Base-by-base conservation (phyloP, 2,113 vertebrate genomes). In the Euleptes europaea region DNA sequence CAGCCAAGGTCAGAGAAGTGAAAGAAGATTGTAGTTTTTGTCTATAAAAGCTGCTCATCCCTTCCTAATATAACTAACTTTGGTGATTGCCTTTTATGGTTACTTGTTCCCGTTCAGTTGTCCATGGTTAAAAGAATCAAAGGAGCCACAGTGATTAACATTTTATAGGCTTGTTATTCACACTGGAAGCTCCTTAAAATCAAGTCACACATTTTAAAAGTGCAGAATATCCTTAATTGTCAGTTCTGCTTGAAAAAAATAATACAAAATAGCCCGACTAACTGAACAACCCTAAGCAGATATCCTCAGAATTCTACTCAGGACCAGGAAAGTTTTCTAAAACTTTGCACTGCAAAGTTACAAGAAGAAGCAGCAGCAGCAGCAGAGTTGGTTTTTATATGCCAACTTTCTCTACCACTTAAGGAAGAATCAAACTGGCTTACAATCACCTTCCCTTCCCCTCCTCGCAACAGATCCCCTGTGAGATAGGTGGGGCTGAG, bases 151-250 rank as follows among this genome's bases (percentile, higher is more conserved):
- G 92, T 96, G 95, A 96, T 95, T 97, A 96, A 93, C 90, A 92
- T 95, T 96, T 97, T 94, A 97, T 95, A 93, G 94, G 89, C 90
- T 94, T 94, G 91, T 95, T 96, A 97, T 94, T 96, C 94, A 94
- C 92, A 94, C 88, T 86, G 92, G 95, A 92, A 95, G 89, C 88
- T 93, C 78, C 90, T 95, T 94, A 95, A 94, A 91, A 93, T 85
- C 88, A 96, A 96, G 90, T 88, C 86, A 75, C 90, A 69, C 88
- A 88, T 95, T 95, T 94, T 93, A 93, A 94, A 93, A 95, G 86
- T 89, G 89, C 86, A 93, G 87, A 86, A 84, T 93, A 93, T 85
- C 85, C 87, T 91, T 94, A 95, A 95, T 92, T 95, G 93, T 95
- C 93, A 94, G 85, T 76, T 74, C 83, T 88, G 84, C 93, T 80